Percentiles rank a stretch among this genome's conserved stretches.
Evolutionary conservation across 2,888 invertebrate species (phyloP).

Genomic region (Dicroscelio sp.): DNA sequence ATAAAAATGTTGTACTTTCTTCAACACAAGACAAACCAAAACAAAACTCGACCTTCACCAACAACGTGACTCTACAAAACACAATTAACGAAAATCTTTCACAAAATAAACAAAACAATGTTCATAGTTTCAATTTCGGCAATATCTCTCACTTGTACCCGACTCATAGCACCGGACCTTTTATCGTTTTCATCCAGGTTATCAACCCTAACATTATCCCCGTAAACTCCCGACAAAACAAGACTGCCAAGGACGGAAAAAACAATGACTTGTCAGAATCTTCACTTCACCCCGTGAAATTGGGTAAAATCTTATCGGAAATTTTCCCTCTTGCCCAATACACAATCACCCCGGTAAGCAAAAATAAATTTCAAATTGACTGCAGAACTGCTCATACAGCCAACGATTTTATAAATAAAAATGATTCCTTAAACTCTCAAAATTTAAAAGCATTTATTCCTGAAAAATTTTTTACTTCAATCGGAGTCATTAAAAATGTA

Average conservation of each 20-base stretch:
- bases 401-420: not conserved
- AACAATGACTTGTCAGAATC: not conserved
- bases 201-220: not conserved
- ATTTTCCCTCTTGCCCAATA: not conserved
- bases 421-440: not conserved
- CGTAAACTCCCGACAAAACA: not conserved
- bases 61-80: too few relatives aligned
- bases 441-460: conserved; percentile 9
- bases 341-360: not conserved
- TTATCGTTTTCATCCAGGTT: not conserved
- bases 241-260: not conserved
- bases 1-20: too few relatives aligned
- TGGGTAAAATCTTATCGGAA: not conserved
- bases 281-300: not conserved
- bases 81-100: too few relatives aligned
- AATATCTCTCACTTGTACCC: too few relatives aligned
- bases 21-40: too few relatives aligned
- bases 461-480: not conserved
- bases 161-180: too few relatives aligned
- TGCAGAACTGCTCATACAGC: not conserved
- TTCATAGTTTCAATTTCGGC: too few relatives aligned
- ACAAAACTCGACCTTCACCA: too few relatives aligned
- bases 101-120: too few relatives aligned
- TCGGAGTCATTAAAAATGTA: not conserved
- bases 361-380: not conserved